A percentile compares a stretch with the other conserved stretches of the same genome.
Conservation (phyloP, 2,797 vertebrate genomes). For the Morus bassanus region DNA sequence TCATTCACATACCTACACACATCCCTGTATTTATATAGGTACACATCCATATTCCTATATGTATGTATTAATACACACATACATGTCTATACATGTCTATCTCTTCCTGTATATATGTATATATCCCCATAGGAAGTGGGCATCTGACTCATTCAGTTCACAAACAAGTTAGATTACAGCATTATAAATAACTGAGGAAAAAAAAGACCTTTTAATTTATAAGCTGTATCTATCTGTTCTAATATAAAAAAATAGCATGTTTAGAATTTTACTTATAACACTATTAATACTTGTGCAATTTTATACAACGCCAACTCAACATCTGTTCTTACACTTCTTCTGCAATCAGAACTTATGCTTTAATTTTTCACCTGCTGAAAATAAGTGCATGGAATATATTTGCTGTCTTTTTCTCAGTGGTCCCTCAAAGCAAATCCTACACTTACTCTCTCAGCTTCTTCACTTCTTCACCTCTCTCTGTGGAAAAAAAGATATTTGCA, state of each 20-base stretch:
- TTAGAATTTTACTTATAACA: neutral
- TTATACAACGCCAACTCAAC: neutral
- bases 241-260: neutral
- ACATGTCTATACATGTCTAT: neutral
- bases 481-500: slow-evolving; percentile 1
- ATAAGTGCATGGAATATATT: neutral
- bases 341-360: neutral
- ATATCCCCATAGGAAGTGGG: neutral
- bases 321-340: neutral
- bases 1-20: neutral
- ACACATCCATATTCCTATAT: neutral
- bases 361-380: neutral
- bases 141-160: neutral
- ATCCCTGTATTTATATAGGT: neutral
- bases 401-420: neutral
- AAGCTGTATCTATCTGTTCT: neutral
- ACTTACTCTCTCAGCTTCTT: neutral
- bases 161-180: neutral
- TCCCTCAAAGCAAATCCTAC: neutral
- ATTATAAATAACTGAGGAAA: neutral
- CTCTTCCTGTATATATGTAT: neutral
- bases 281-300: neutral
- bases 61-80: neutral
- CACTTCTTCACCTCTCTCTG: neutral
- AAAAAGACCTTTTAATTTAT: neutral